These are phyloP conservation scores for Pammene fasciana DNA, from an alignment of 2,888 invertebrate species.

Conservation along the genomic window DNA sequence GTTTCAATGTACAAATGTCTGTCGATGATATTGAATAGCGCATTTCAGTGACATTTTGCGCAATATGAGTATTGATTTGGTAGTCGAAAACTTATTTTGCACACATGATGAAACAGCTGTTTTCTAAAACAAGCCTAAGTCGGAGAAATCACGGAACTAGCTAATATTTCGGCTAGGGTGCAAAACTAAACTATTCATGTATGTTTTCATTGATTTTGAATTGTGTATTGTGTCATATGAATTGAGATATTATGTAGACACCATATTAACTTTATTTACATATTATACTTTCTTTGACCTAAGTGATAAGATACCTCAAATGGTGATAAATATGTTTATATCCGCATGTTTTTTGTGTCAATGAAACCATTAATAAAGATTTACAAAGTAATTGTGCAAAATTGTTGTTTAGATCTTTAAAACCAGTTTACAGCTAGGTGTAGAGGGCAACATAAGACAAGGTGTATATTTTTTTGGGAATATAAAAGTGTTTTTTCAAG, in stretches of 20 bases:
- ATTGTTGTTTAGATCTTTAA: too few species aligned
- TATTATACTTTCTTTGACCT: conserved; percentile 27
- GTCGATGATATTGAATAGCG: conserved; percentile 63
- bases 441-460: too few species aligned
- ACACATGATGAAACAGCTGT: conserved; percentile 80
- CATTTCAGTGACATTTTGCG: conserved; percentile 81
- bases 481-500: too few species aligned
- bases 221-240: neutral
- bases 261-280: conserved; percentile 11
- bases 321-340: conserved; percentile 37
- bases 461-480: too few species aligned
- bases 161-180: conserved; percentile 39
- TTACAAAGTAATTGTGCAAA: neutral
- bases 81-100: conserved; percentile 73
- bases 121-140: conserved; percentile 55
- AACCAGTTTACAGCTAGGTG: too few species aligned
- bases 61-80: conserved; percentile 80
- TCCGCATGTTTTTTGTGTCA: conserved; percentile 34
- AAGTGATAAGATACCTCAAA: conserved; percentile 37
- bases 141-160: conserved; percentile 47
- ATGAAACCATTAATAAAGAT: conserved; percentile 25
- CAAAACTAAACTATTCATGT: neutral
- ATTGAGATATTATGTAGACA: neutral
- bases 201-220: neutral
- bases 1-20: conserved; percentile 55